A percentile compares a stretch with the other conserved stretches of the same genome.
Conservation (phyloP, 2,888 invertebrate genomes). For the Laspeyria flexula region DNA sequence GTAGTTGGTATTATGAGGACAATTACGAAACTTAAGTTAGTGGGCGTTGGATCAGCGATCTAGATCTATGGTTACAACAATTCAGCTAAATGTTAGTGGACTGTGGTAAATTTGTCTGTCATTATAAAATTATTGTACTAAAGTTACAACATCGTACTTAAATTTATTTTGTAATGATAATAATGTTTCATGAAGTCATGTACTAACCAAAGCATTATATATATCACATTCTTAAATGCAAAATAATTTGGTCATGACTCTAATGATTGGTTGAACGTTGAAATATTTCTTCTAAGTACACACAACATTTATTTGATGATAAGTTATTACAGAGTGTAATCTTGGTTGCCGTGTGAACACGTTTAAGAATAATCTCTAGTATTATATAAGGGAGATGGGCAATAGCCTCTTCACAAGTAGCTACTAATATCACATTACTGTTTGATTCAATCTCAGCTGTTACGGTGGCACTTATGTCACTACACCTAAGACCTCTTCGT, state of each 20-base stretch:
- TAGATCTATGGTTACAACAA: constrained; percentile 53
- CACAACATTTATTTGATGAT: constrained; percentile 2
- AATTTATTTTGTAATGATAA: constrained; percentile 34
- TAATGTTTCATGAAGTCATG: constrained; percentile 4
- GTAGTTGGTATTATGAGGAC: constrained; percentile 48
- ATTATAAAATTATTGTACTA: constrained; percentile 42
- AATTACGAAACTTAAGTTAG: constrained; percentile 56
- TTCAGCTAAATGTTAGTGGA: constrained; percentile 47
- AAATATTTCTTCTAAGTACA: background rate
- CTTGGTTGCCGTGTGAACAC: constrained; percentile 8
- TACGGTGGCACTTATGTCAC: background rate
- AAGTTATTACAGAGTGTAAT: constrained; percentile 1
- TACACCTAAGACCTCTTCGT: background rate
- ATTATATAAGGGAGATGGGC: constrained; percentile 5
- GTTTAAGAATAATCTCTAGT: constrained; percentile 2
- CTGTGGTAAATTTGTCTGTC: constrained; percentile 40
- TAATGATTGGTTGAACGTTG: too few species aligned
- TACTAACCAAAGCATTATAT: too few species aligned
- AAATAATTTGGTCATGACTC: too few species aligned
- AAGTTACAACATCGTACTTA: constrained; percentile 31
- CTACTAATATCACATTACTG: constrained; percentile 1
- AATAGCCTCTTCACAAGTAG: background rate
- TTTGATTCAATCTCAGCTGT: background rate
- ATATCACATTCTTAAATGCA: too few species aligned
- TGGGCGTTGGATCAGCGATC: constrained; percentile 56